Evolutionary conservation across 2,888 invertebrate genomes (phyloP).

Genomic region (Polydrusus cervinus): DNA sequence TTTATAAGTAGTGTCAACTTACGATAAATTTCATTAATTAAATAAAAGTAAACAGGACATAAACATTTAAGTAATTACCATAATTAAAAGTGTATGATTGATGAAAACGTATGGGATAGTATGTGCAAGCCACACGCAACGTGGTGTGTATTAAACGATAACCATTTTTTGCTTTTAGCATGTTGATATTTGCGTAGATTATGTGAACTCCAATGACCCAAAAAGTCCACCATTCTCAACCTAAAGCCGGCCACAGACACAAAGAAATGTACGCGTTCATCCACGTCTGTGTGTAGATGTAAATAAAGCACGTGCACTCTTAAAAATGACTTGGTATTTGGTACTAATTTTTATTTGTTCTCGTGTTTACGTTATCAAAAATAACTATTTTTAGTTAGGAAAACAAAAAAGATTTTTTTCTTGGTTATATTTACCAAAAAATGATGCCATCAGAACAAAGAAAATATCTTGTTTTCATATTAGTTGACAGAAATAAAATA

Average conservation of each 20-base stretch:
- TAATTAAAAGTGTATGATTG: conserved; percentile 35
- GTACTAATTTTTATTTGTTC: too few relatives aligned
- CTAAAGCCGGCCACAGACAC: background rate
- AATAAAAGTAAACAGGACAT: conserved; percentile 16
- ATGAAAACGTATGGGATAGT: background rate
- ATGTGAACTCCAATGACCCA: background rate
- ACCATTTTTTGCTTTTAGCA: background rate
- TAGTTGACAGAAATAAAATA: too few relatives aligned
- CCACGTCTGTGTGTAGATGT: too few relatives aligned
- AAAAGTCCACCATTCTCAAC: background rate
- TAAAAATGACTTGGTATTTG: too few relatives aligned
- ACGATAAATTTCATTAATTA: conserved; percentile 17
- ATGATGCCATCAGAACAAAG: too few relatives aligned
- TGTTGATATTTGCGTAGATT: background rate
- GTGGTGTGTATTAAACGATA: conserved; percentile 19
- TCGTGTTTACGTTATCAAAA: too few relatives aligned
- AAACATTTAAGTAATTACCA: conserved; percentile 23
- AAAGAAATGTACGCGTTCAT: too few relatives aligned
- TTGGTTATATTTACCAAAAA: too few relatives aligned
- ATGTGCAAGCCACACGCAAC: conserved; percentile 21
- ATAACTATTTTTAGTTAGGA: too few relatives aligned
- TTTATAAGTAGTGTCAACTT: background rate
- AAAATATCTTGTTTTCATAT: too few relatives aligned
- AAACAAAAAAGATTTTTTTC: too few relatives aligned
- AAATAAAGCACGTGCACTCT: too few relatives aligned